Percentiles rank a stretch among this genome's conserved stretches.
phyloP scores from a whole-genome alignment of 92 coral and sea anemone species.

The Zoanthus gigantus region DNA sequence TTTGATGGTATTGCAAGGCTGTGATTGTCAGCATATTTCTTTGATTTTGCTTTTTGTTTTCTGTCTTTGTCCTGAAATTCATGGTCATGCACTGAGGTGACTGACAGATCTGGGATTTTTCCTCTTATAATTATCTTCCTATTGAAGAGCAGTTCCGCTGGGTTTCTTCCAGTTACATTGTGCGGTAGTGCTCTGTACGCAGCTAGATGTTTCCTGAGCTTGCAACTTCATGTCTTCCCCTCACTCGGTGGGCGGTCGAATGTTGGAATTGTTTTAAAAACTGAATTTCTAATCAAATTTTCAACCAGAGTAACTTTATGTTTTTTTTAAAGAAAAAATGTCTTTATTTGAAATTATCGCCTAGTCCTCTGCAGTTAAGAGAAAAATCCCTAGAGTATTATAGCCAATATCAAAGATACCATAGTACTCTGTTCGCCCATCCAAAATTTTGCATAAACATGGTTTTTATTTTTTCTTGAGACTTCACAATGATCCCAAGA shows the following conservation, averaged over 20 bases:
- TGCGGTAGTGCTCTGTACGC: neutral
- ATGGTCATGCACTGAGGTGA: neutral
- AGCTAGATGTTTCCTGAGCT: conserved; percentile 3
- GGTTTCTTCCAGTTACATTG: conserved; percentile 14
- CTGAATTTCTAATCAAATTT: no score
- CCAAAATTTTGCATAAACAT: no score
- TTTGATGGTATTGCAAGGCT: conserved; percentile 3
- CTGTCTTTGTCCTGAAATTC: conserved; percentile 18
- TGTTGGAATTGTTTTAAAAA: no score
- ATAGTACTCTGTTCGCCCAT: no score
- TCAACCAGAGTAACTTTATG: no score
- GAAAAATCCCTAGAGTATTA: no score
- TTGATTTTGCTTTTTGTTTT: conserved; percentile 19
- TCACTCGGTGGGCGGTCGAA: neutral
- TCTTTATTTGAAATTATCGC: no score
- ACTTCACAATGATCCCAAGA: no score
- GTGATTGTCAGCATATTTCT: neutral
- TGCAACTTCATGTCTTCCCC: neutral
- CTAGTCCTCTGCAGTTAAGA: no score
- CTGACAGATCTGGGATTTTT: conserved; percentile 26
- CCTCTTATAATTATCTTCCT: neutral
- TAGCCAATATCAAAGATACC: no score
- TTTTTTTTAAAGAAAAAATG: no score
- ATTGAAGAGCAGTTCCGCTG: conserved; percentile 17
- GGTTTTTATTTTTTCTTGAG: no score